These are phyloP conservation scores for Carcharodon carcharias DNA, from an alignment of 2,797 vertebrate species.

Conservation along the genomic window DNA sequence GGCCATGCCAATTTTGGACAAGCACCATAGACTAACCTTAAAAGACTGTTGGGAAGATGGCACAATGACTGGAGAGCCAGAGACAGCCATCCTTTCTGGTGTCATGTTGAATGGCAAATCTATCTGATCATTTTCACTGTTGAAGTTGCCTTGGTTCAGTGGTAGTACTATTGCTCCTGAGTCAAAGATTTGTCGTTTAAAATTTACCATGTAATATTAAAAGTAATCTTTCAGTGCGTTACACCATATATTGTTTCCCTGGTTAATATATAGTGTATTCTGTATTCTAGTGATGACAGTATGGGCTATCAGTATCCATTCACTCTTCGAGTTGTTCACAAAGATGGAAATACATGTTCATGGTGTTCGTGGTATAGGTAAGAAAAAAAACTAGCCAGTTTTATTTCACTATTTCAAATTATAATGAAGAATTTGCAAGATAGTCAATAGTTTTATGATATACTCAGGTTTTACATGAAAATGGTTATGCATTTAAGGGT, in stretches of 20 bases:
- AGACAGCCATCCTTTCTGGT: no score
- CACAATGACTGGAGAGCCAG: not conserved
- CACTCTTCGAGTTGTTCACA: slow-evolving; percentile 85
- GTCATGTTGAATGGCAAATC: not conserved
- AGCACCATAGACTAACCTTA: not conserved
- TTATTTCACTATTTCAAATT: not conserved
- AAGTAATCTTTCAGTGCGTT: not conserved
- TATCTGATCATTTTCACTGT: not conserved
- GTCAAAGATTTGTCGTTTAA: not conserved
- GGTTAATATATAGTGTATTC: slow-evolving; percentile 43
- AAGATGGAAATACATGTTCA: slow-evolving; percentile 92
- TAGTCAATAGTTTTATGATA: not conserved
- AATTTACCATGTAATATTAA: not conserved
- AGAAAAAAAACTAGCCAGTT: slow-evolving; percentile 41
- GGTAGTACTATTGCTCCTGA: not conserved
- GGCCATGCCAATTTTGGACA: not conserved
- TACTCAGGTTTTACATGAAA: not conserved
- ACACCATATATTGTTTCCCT: no score
- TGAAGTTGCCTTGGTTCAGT: not conserved
- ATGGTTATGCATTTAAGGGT: no score
- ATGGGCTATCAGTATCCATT: slow-evolving; percentile 98
- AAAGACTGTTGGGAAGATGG: not conserved
- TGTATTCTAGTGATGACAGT: slow-evolving; percentile 79
- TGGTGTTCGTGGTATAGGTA: slow-evolving; percentile 99
- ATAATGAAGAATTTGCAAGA: not conserved